phyloP scores from a whole-genome alignment of 2,113 vertebrate species.

The Bungarus multicinctus region DNA sequence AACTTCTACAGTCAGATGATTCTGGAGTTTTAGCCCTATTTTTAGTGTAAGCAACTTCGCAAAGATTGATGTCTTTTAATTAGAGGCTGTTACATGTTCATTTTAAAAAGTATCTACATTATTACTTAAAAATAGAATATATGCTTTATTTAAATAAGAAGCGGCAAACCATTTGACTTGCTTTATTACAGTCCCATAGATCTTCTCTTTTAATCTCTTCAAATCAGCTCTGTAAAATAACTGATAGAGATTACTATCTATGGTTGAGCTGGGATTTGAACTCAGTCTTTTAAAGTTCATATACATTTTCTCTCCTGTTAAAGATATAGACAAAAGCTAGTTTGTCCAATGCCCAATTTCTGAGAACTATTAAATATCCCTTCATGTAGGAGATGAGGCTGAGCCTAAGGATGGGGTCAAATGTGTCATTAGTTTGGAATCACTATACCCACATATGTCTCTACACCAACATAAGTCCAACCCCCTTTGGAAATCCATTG shows the following conservation, averaged over 20 bases:
- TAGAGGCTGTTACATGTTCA: conserved; percentile 65
- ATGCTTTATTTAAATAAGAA: conserved; percentile 34
- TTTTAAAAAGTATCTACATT: conserved; percentile 40
- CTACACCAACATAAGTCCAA: neutral
- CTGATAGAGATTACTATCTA: neutral
- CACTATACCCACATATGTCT: neutral
- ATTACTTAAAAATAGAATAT: conserved; percentile 18
- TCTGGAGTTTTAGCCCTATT: conserved; percentile 5
- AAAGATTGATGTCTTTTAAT: conserved; percentile 69
- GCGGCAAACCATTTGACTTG: neutral
- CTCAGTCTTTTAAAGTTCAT: neutral
- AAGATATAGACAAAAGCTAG: neutral
- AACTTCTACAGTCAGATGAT: conserved; percentile 2
- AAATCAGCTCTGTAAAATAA: neutral
- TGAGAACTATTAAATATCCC: neutral
- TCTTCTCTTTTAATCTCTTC: neutral
- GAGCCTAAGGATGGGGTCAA: neutral
- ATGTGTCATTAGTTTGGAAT: neutral
- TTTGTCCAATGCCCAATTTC: neutral
- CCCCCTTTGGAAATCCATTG: neutral
- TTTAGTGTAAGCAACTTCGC: conserved; percentile 35
- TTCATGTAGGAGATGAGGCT: neutral
- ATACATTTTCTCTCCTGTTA: neutral
- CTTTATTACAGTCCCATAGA: neutral
- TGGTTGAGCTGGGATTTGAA: neutral